Conservation (phyloP, 1,140 invertebrate species). For the Neodiprion virginianus region DNA sequence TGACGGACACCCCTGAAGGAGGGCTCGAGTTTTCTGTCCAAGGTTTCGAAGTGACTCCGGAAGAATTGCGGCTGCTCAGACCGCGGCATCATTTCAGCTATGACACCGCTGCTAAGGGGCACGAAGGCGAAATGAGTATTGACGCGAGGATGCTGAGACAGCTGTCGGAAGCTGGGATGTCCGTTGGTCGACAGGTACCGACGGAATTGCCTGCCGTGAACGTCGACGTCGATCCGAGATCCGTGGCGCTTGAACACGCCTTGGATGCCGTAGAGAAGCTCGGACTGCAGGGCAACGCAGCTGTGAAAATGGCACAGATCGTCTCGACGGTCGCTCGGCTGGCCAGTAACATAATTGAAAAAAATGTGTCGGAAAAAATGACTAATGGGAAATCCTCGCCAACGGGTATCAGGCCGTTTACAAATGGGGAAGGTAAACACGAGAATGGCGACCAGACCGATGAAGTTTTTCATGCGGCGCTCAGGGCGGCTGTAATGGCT, state of each 20-base stretch:
- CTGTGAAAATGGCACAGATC: conserved; percentile 60
- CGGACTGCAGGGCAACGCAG: conserved; percentile 50
- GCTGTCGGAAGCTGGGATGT: conserved; percentile 74
- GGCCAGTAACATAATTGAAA: conserved; percentile 51
- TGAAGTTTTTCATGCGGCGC: conserved; percentile 62
- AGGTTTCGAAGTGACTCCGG: conserved; percentile 76
- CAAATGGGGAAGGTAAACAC: conserved; percentile 35
- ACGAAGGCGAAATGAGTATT: conserved; percentile 68
- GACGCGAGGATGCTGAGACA: conserved; percentile 73
- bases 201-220: conserved; percentile 69
- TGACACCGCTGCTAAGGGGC: conserved; percentile 62
- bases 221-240: conserved; percentile 67
- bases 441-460: conserved; percentile 41
- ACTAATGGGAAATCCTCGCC: conserved; percentile 38
- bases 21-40: conserved; percentile 75
- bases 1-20: conserved; percentile 70
- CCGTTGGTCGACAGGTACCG: conserved; percentile 70
- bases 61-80: conserved; percentile 71
- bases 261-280: conserved; percentile 55
- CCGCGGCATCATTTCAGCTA: conserved; percentile 59
- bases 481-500: conserved; percentile 65
- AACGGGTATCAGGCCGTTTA: conserved; percentile 29
- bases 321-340: conserved; percentile 54
- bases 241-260: conserved; percentile 55
- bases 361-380: conserved; percentile 37